These are phyloP conservation scores for Gallinago jamesoni DNA, from an alignment of 2,113 vertebrate genomes.

Conservation along the genomic window DNA sequence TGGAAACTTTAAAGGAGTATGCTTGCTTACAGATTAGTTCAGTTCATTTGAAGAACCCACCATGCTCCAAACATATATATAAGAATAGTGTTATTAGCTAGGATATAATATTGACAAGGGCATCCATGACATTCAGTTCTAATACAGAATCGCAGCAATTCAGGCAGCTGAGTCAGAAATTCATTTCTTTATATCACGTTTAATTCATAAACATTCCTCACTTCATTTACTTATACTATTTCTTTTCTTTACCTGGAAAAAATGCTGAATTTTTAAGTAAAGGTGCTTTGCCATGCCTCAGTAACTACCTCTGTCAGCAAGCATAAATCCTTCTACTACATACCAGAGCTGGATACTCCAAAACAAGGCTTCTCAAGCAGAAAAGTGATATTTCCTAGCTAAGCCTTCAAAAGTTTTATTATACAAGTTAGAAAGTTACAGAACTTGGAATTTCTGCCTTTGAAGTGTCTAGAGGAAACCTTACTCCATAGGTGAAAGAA, in stretches of 20 bases:
- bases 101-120: slow-evolving; percentile 11
- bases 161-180: slow-evolving; percentile 43
- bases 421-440: neutral
- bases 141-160: neutral
- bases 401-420: slow-evolving; percentile 9
- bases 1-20: neutral
- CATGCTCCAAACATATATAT: neutral
- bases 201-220: slow-evolving; percentile 40
- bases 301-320: slow-evolving; percentile 33
- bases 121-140: neutral
- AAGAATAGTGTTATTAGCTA: neutral
- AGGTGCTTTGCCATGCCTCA: slow-evolving; percentile 19
- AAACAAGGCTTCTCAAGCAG: slow-evolving; percentile 37
- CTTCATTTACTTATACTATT: slow-evolving; percentile 41
- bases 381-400: slow-evolving; percentile 52
- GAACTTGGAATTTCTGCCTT: neutral
- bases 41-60: neutral
- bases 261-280: slow-evolving; percentile 1
- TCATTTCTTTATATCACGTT: neutral
- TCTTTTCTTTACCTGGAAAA: slow-evolving; percentile 34
- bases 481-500: neutral
- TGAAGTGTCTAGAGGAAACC: neutral
- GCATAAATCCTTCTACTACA: slow-evolving; percentile 48
- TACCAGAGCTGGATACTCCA: neutral
- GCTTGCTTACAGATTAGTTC: neutral